Evolutionary conservation across 1,140 invertebrate genomes (phyloP), one percentile per base, ranked within the genome.

Genomic region (Adoxophyes honmai): DNA sequence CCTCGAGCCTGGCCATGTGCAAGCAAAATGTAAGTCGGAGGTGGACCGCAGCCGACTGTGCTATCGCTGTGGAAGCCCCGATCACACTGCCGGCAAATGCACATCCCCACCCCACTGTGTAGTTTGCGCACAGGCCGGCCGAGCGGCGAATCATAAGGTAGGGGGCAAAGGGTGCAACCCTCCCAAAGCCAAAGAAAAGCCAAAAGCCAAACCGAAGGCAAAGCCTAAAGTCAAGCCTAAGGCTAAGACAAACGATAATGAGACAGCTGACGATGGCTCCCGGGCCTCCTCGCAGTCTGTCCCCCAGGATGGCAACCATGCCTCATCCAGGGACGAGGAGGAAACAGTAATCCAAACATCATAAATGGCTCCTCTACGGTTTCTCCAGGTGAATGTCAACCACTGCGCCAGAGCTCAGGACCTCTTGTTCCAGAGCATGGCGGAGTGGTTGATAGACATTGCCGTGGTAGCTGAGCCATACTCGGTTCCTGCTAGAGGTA

Each of bases 391-490:
- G 28, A 60, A 63, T 21, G 15, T 64, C 10, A 55, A 66, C 51
- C 38, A 58, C 28, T 57, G 28, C 9, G 28, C 55, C 18, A 9
- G n/a, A 0, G 52, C 61, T 0, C 63, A 65, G 33, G 59, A 65
- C 35, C n/a, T 65, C 0, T 13, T 65, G 2, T 7, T 39, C 1
- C 63, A 65, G 13, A 55, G 10, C 35, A 39, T 64, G 55, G 62
- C 52, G 11, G 34, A 61, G 55, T 56, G 52, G 56, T 37, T 10
- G 4, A 57, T 58, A 35, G n/a, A 51, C 11, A 13, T 64, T 4
- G 58, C 55, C 0, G 38, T 60, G 10, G 38, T 57, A 0, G 4
- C 57, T 7, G 61, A 59, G 28, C 61, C 61, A 1, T 63, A 59
- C 9, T 53, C 21, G 21, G 33, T 59, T 4, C 57, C 52, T 0